A percentile compares a stretch with the other conserved stretches of the same genome.
Evolutionary conservation across 2,797 vertebrate genomes (phyloP).

Genomic region (Alcedo quadribrachys): DNA sequence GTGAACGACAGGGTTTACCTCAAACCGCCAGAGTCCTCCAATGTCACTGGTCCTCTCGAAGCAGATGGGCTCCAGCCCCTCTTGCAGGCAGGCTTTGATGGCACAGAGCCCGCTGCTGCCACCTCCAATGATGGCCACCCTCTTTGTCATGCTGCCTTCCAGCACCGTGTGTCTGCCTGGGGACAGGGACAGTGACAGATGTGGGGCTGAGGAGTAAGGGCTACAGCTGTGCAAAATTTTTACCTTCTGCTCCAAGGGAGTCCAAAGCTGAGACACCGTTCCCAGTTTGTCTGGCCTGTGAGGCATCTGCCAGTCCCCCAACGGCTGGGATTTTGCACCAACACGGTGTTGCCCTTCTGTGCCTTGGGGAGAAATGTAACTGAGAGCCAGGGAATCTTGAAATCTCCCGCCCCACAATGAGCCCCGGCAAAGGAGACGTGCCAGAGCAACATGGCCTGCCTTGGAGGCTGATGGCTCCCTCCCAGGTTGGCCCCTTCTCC

Average conservation of each 20-base stretch:
- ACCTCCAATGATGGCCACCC: slow-evolving; percentile 83
- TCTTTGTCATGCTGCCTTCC: slow-evolving; percentile 52
- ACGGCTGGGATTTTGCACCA: background rate
- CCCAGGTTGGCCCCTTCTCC: background rate
- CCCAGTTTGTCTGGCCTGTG: background rate
- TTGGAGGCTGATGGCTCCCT: background rate
- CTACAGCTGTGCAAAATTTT: background rate
- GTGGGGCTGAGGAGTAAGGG: fast-evolving
- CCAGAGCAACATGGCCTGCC: too few relatives aligned
- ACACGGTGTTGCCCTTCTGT: fast-evolving
- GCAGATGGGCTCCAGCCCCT: slow-evolving; percentile 87
- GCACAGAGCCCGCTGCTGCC: slow-evolving; percentile 83
- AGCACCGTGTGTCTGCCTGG: background rate
- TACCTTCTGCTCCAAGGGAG: background rate
- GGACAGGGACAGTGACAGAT: background rate
- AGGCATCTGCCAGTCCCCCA: fast-evolving
- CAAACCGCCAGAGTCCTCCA: slow-evolving; percentile 91
- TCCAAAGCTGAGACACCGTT: background rate
- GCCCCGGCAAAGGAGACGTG: fast-evolving
- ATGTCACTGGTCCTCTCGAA: slow-evolving; percentile 89
- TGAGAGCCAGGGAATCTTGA: background rate
- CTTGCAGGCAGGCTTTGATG: slow-evolving; percentile 88
- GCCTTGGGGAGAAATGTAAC: background rate
- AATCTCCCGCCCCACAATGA: background rate
- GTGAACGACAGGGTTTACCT: slow-evolving; percentile 70